These are phyloP conservation scores for Papilio xuthus DNA, from an alignment of 1,140 invertebrate genomes.

Conservation along the genomic window DNA sequence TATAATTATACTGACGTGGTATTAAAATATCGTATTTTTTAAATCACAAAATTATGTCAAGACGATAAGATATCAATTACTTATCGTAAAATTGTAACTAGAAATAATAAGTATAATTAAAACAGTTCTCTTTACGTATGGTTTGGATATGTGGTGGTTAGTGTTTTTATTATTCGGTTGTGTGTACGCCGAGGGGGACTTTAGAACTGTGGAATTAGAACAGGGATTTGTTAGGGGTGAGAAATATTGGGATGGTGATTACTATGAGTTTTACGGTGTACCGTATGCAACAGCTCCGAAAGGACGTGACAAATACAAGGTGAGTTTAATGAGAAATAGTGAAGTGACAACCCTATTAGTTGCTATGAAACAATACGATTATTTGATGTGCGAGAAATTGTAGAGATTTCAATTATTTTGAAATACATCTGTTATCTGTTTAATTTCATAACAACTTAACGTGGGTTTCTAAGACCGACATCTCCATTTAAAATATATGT, in stretches of 20 bases:
- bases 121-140: not conserved
- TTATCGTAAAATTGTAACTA: not conserved
- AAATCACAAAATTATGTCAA: constrained; percentile 22
- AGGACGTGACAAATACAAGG: constrained; percentile 68
- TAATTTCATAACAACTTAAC: not conserved
- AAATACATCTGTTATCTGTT: not conserved
- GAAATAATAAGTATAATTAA: not conserved
- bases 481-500: no score
- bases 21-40: not conserved
- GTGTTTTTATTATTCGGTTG: constrained; percentile 49
- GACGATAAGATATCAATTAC: not conserved
- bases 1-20: constrained; percentile 1
- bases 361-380: not conserved
- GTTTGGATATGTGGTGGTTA: constrained; percentile 29
- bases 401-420: not conserved
- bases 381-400: not conserved
- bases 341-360: not conserved
- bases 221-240: constrained; percentile 59
- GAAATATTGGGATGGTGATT: constrained; percentile 73
- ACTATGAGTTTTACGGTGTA: constrained; percentile 69
- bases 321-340: constrained; percentile 42
- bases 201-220: constrained; percentile 54
- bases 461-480: no score
- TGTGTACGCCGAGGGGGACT: constrained; percentile 48
- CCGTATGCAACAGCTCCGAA: constrained; percentile 66